Base-by-base conservation (phyloP, 1,140 invertebrate species). In the Thaumatotibia leucotreta region DNA sequence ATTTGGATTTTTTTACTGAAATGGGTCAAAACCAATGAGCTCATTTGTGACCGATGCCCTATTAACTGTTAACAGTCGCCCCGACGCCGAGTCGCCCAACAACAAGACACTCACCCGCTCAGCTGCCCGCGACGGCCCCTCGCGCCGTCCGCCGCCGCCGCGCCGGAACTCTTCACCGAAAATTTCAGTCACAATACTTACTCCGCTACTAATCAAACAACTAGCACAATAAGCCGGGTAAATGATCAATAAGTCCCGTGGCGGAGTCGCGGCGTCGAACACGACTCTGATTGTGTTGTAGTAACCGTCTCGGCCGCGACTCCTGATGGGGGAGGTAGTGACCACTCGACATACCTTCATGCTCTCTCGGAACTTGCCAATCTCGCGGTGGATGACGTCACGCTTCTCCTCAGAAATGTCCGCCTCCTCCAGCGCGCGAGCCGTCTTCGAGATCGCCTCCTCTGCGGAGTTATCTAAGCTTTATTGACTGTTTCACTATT, bases 351-450 rank as follows among this genome's bases (percentile, higher is more conserved):
- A 94, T 95, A 98, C 97, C 96, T 98, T 98, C 95, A 98, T 98
- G 67, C 97, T 96, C 93, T 99, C 98, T 64, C 98, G 94, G 91
- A 99, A 99, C 91, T 98, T 98, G 72, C 97, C 97, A 90, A 99
- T 99, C 93, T 99, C 98, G 73, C 95, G 93, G 76, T 97, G 98
- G 72, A 99, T 99, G 69, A 99, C 93, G 89, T 96, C 95, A n/a
- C 97, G 94, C 89, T 99, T 98, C 83, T 98, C 98, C 91, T 99
- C 98, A 91, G 99, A 98, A 65, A 99, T 94, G 81, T 98, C 96
- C 4, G 95, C 95, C 76, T 97, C 96, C 76, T 96, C 86, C 4
- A 91, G 80, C 66, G 89, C 91, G 52, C 86, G 85, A 63, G 91
- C 89, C 65, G 92, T 91, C 84, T 93, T 94, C 61, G 92, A 93